Evolutionary conservation across 2,797 vertebrate genomes (phyloP), one percentile per base, ranked within the genome.

Genomic region (Myotis vivesi): DNA sequence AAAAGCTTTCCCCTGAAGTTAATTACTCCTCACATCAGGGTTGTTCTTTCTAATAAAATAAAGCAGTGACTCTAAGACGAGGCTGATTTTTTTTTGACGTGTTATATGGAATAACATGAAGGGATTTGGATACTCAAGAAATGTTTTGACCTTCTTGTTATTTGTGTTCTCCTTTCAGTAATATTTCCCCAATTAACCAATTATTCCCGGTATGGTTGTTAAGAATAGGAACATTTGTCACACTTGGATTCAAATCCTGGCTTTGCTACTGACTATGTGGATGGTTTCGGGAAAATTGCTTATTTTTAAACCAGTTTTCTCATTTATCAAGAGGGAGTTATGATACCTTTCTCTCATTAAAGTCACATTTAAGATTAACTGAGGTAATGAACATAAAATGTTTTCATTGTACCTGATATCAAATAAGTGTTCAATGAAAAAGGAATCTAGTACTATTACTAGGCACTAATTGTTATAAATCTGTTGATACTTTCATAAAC

Each of bases 21-120:
- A 90, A 76, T 96, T 97, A 85, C 49, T 92, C 96, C 77, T 92
- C 64, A 88, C 64, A 71, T 96, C 75, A 8, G 88, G 57, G 73
- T 95, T 64, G 57, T 90, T 80, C 23, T 16, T 89, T 64, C 62
- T 92, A 72, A 20, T 12, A 9, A 86, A 94, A 82, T 87, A 51
- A 94, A 95, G 69, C 19, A 51, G 36, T 51, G 88, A 28, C 49
- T 72, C 57, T 15, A 46, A 90, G 87, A 91, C 62, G 71, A 46
- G 73, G 71, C 59, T 13, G 16, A 53, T 71, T 88, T 59, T 91
- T 59, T 91, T 49, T 92, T 73, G 53, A 84, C 22, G 64, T 3
- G 0, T 23, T 73, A 33, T 49, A 57, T 84, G 81, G 38, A 79
- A 71, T 53, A 59, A 30, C 46, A 46, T 49, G 71, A n/a, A 68